Base-by-base conservation (phyloP, 2,797 vertebrate species). In the Falco naumanni region DNA sequence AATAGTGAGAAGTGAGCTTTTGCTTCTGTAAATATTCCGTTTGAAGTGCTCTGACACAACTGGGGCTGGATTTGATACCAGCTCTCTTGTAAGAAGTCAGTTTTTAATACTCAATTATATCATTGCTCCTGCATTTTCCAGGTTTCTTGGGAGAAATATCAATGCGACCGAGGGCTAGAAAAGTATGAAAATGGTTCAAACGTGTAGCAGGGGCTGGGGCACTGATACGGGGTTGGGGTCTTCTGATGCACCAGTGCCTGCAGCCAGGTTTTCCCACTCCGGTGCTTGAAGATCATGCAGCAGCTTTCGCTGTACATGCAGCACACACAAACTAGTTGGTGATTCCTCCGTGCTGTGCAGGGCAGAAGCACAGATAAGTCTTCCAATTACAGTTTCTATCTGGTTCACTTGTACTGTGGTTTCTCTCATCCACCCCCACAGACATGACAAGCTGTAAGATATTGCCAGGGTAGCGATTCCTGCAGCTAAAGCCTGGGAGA, bases 21-120 rank as follows among this genome's bases (percentile, higher is more conserved):
- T 83, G 18, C 84, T 86, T 64, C 72, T 86, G 68, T 47, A 89
- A 91, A 79, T 86, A 92, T 78, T 89, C 90, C 78, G 48, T 89
- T 94, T 97, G 94, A 96, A 91, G 89, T 68, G 65, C 79, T 91
- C 45, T 95, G 95, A 94, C 96, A 93, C 91, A 95, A 84, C 65
- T 61, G 71, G 89, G 90, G 72, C 96, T 95, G 87, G 68, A 28
- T 87, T 77, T 68, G 57, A 61, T 71, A 21, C 25, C 78, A 70
- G 51, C 81, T 74, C 26, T 65, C 37, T 70, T 45, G 41, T 57
- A 75, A 59, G 84, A 12, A 85, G 65, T 77, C 61, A 34, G 0
- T 47, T 85, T 93, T 93, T 68, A 66, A 64, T 70, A 53, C 37
- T 11, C 6, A 29, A 43, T 71, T 33, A 0, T 60, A 63, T n/a